phyloP scores from a whole-genome alignment of 2,113 vertebrate species.

The Seriola dumerili region DNA sequence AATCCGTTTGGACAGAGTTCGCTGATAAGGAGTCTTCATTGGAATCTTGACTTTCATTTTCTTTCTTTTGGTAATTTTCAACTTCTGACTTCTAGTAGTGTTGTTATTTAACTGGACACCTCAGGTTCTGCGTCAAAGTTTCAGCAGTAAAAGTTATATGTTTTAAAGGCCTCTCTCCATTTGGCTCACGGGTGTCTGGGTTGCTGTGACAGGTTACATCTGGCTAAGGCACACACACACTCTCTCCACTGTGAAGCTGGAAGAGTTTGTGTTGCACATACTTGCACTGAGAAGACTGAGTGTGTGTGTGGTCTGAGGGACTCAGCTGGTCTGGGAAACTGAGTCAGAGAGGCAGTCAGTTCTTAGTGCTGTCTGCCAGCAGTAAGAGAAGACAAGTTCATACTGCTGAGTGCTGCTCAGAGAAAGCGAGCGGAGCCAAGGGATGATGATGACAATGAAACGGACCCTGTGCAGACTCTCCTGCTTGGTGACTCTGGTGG shows the following conservation, averaged over 20 bases:
- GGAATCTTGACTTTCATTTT: background rate
- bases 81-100: background rate
- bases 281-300: constrained; percentile 33
- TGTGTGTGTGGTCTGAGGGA: constrained; percentile 66
- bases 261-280: constrained; percentile 62
- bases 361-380: constrained; percentile 39
- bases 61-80: constrained; percentile 33
- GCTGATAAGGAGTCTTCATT: constrained; percentile 6
- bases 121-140: constrained; percentile 57
- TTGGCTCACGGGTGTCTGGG: constrained; percentile 58
- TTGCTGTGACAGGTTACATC: constrained; percentile 58
- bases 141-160: constrained; percentile 34
- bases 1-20: constrained; percentile 17
- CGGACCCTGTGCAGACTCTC: constrained; percentile 62
- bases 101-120: constrained; percentile 44
- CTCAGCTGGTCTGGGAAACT: constrained; percentile 56
- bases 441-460: constrained; percentile 57
- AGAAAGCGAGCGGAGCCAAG: constrained; percentile 8
- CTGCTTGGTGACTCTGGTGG: constrained; percentile 66
- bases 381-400: constrained; percentile 22
- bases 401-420: constrained; percentile 24
- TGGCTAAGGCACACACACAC: constrained; percentile 24
- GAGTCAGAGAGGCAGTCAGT: constrained; percentile 52
- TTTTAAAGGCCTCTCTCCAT: constrained; percentile 67
- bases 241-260: constrained; percentile 45